Base-by-base conservation (phyloP, 2,888 invertebrate species). In the Meandrusa payeni region DNA sequence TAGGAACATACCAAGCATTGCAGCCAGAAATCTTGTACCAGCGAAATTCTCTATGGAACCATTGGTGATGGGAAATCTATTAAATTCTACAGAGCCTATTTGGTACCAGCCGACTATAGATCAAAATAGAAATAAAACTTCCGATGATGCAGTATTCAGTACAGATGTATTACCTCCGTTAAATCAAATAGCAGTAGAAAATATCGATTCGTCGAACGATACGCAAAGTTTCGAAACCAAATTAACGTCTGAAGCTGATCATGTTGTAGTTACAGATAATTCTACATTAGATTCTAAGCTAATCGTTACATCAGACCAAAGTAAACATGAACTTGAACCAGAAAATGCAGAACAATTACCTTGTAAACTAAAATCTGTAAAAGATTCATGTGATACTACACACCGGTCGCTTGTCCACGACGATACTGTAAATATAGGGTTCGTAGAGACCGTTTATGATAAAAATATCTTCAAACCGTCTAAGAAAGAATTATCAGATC, bases 1-100 rank as follows among this genome's bases (percentile, higher is more conserved):
- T 5, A 40, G 17, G 4, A 23, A 17, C n/a, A n/a, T n/a, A n/a
- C n/a, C n/a, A n/a, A n/a, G n/a, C n/a, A n/a, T n/a, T n/a, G n/a
- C n/a, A n/a, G n/a, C n/a, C n/a, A n/a, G n/a, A n/a, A n/a, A n/a
- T n/a, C n/a, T n/a, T n/a, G n/a, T n/a, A 0, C 26, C 40, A 7
- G 19, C 24, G 1, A 40, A 31, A 15, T 24, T 26, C 7, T 19
- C 24, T 5, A 32, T 26, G 2, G 40, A 32, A 24, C 32, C 40
- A 1, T n/a, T n/a, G n/a, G n/a, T n/a, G n/a, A n/a, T n/a, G n/a
- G n/a, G n/a, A n/a, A n/a, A n/a, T n/a, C 2, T 40, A 6, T 17
- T 32, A 1, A 19, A 40, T 2, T 11, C 11, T 17, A 32, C 32
- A 6, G 24, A 40, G 5, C 5, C 24, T 7, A 12, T 12, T 11